Conservation (phyloP, 2,888 invertebrate species). For the Polydrusus tereticollis region DNA sequence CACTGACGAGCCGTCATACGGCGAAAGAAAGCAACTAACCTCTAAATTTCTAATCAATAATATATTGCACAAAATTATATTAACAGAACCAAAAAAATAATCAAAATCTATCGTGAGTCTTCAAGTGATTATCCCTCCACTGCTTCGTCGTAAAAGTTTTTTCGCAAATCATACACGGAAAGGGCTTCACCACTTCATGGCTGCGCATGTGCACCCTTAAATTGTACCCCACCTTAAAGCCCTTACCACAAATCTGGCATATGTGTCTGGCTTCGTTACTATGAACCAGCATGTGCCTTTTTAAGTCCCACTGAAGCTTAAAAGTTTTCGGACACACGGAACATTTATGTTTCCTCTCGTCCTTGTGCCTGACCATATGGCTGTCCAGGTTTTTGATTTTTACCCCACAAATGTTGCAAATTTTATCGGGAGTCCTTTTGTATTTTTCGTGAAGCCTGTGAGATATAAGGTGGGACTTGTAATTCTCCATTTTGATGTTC, state of each 20-base stretch:
- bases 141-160: conserved; percentile 68
- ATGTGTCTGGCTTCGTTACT: conserved; percentile 63
- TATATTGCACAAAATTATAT: neutral
- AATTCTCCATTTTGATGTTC: conserved; percentile 27
- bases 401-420: conserved; percentile 39
- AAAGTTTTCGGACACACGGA: conserved; percentile 45
- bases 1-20: too few relatives aligned
- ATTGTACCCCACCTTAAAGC: conserved; percentile 70
- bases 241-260: conserved; percentile 70
- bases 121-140: conserved; percentile 49
- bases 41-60: too few relatives aligned
- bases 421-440: conserved; percentile 33
- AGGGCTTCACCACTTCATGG: conserved; percentile 70
- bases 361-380: conserved; percentile 56
- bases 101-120: conserved; percentile 40
- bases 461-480: conserved; percentile 33
- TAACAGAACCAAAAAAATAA: neutral
- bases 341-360: conserved; percentile 57
- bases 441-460: conserved; percentile 33
- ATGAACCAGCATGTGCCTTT: conserved; percentile 68
- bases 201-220: conserved; percentile 70
- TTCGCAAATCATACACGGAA: conserved; percentile 69
- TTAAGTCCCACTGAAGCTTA: conserved; percentile 56
- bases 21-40: too few relatives aligned
- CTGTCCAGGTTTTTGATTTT: conserved; percentile 60